A percentile compares a stretch with the other conserved stretches of the same genome.
These are phyloP conservation scores for Scopus umbretta DNA, from an alignment of 2,113 vertebrate genomes.

Conservation along the genomic window DNA sequence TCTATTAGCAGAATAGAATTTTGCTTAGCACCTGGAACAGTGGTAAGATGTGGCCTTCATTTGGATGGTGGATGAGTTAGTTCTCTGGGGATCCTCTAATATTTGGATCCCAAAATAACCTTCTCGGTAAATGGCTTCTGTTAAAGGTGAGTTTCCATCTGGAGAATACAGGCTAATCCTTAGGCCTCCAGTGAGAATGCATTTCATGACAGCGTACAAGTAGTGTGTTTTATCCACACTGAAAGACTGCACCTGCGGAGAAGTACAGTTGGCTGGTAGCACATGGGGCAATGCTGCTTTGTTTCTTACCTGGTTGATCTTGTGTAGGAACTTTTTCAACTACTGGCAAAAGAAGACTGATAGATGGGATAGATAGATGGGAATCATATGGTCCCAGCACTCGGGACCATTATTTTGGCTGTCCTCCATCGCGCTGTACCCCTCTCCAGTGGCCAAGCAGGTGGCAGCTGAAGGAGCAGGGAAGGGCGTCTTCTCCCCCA, in stretches of 20 bases:
- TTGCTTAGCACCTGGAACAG: background rate
- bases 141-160: background rate
- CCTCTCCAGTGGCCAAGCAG: background rate
- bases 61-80: background rate
- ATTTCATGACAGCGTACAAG: background rate
- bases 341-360: background rate
- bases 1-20: background rate
- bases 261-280: background rate
- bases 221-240: background rate
- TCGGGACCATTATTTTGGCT: background rate
- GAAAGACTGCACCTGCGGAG: background rate
- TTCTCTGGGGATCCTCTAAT: background rate
- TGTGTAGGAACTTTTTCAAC: background rate
- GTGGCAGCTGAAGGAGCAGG: background rate
- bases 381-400: background rate
- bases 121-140: background rate
- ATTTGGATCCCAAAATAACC: background rate
- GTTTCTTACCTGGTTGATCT: background rate
- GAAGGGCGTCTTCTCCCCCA: background rate
- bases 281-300: background rate
- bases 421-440: background rate
- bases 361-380: too few species aligned
- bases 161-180: background rate
- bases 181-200: background rate
- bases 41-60: background rate